Evolutionary conservation across 1,140 invertebrate genomes (phyloP).

Genomic region (Drosophila ficusphila): DNA sequence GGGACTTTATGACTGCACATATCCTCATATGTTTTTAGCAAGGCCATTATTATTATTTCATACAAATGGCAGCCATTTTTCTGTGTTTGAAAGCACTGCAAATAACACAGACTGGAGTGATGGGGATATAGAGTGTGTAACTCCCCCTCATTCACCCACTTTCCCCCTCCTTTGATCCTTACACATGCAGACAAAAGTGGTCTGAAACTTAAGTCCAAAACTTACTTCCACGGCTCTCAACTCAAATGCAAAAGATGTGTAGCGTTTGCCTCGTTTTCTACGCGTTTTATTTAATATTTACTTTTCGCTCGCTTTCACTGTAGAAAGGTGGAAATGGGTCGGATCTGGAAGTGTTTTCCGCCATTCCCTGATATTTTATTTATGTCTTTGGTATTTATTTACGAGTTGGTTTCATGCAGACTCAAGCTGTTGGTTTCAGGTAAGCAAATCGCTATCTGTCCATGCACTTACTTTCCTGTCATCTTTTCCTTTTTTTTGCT

Average conservation of each 20-base stretch:
- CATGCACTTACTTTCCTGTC: slow-evolving; percentile 27
- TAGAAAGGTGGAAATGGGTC: slow-evolving; percentile 18
- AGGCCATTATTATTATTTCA: slow-evolving; percentile 18
- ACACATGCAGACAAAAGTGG: slow-evolving; percentile 23
- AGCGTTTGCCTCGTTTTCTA: slow-evolving; percentile 4
- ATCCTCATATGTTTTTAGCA: slow-evolving; percentile 3
- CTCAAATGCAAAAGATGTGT: slow-evolving; percentile 35
- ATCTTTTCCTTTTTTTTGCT: neutral
- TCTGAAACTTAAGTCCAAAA: slow-evolving; percentile 34
- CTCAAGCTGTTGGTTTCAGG: slow-evolving; percentile 8
- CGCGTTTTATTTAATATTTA: slow-evolving; percentile 49
- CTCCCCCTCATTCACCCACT: too few relatives aligned
- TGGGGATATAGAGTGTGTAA: too few relatives aligned
- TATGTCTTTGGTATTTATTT: slow-evolving; percentile 49
- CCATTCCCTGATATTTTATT: slow-evolving; percentile 23
- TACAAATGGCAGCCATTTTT: slow-evolving; percentile 41
- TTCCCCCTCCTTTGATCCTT: neutral
- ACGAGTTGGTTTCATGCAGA: slow-evolving; percentile 29
- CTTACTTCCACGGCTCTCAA: slow-evolving; percentile 2
- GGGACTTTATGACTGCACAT: slow-evolving; percentile 7
- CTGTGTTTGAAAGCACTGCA: slow-evolving; percentile 25
- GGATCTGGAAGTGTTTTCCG: slow-evolving; percentile 15
- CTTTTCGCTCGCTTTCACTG: slow-evolving; percentile 32
- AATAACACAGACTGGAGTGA: slow-evolving; percentile 7
- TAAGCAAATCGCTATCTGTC: slow-evolving; percentile 22